Evolutionary conservation across 2,797 vertebrate species (phyloP).

Genomic region (Hafferia zeledoni): DNA sequence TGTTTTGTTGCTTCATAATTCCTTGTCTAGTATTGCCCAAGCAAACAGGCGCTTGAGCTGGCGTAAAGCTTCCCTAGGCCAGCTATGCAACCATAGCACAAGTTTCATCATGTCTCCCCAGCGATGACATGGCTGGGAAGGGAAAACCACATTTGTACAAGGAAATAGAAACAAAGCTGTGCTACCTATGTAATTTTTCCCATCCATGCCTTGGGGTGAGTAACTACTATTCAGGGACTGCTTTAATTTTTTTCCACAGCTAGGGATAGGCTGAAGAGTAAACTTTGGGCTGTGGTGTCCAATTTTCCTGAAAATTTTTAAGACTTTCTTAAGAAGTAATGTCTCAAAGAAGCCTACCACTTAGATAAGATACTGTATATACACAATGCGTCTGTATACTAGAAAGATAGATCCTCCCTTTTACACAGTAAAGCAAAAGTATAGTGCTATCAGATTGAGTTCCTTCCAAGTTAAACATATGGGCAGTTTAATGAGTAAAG

Average conservation of each 20-base stretch:
- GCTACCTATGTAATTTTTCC: conserved; percentile 17
- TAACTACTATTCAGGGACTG: conserved; percentile 14
- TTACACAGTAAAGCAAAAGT: neutral
- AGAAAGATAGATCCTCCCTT: neutral
- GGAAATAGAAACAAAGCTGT: conserved; percentile 40
- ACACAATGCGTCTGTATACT: neutral
- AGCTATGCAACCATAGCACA: neutral
- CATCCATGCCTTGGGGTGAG: neutral
- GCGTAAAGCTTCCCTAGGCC: neutral
- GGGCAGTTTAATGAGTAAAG: conserved; percentile 7
- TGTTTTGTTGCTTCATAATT: conserved; percentile 1
- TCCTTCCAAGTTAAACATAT: neutral
- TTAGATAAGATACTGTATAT: neutral
- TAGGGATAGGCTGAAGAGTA: neutral
- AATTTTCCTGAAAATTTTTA: neutral
- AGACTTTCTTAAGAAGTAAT: neutral
- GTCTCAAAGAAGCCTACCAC: neutral
- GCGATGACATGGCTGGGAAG: conserved; percentile 20
- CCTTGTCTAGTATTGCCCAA: conserved; percentile 1
- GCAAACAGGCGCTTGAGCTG: neutral
- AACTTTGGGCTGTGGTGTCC: neutral
- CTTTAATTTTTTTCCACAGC: conserved; percentile 1
- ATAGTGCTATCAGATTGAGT: conserved; percentile 1
- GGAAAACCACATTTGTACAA: conserved; percentile 45
- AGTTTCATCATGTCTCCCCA: conserved; percentile 38